A percentile compares a stretch with the other conserved stretches of the same genome.
phyloP scores from a whole-genome alignment of 2,888 invertebrate genomes.

The Notodonta ziczac region DNA sequence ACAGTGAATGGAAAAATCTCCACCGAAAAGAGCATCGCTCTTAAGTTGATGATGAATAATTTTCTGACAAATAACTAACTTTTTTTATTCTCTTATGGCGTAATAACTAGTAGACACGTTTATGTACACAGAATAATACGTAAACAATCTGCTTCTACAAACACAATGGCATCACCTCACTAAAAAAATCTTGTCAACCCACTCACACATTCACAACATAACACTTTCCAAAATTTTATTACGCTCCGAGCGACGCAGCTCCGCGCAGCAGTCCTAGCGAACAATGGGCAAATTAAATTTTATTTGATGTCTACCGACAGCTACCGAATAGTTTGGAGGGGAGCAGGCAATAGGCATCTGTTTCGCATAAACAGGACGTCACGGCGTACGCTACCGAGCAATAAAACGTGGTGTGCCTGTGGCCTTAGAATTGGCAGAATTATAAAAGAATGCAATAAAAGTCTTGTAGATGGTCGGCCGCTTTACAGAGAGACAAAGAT shows the following conservation, averaged over 20 bases:
- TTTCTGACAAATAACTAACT: too few species aligned
- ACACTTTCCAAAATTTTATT: conserved; percentile 15
- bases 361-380: conserved; percentile 72
- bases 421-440: conserved; percentile 20
- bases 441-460: not conserved
- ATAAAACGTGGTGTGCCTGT: conserved; percentile 19
- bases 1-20: too few species aligned
- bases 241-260: conserved; percentile 30
- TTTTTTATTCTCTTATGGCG: too few species aligned
- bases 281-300: conserved; percentile 78
- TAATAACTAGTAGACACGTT: too few species aligned
- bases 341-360: conserved; percentile 43
- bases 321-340: conserved; percentile 59
- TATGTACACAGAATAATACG: not conserved
- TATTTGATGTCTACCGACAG: conserved; percentile 67
- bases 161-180: not conserved
- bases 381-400: conserved; percentile 56
- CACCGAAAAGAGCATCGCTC: too few species aligned
- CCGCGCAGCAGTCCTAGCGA: conserved; percentile 41
- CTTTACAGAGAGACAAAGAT: too few species aligned
- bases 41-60: too few species aligned
- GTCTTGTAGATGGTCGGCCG: too few species aligned
- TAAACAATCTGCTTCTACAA: not conserved
- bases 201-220: conserved; percentile 9
- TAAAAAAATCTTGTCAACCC: not conserved